Conservation (phyloP, 2,888 invertebrate species). For the Abrostola triplasia region DNA sequence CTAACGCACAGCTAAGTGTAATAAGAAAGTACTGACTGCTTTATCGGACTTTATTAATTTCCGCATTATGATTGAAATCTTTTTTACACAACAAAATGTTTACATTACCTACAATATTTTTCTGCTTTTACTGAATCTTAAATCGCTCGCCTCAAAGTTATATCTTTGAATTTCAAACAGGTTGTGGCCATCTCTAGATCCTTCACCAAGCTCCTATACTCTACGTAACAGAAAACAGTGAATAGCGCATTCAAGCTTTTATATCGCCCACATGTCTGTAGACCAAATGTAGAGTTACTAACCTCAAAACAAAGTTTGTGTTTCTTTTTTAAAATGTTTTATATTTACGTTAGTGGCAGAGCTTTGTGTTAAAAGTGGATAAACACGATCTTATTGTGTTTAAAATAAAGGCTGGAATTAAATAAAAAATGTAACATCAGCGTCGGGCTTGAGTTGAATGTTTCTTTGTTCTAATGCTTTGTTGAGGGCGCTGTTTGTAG, state of each 20-base stretch:
- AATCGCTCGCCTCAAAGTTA: no score
- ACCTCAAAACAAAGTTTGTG: slow-evolving; percentile 17
- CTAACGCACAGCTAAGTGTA: no score
- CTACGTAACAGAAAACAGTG: no score
- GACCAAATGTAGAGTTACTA: background rate
- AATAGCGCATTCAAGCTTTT: background rate
- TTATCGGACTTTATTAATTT: no score
- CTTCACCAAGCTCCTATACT: no score
- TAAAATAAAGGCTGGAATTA: slow-evolving; percentile 31
- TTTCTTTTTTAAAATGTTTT: slow-evolving; percentile 12
- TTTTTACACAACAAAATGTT: no score
- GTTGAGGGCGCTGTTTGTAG: slow-evolving; percentile 18
- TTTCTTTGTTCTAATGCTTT: slow-evolving; percentile 45
- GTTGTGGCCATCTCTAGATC: no score
- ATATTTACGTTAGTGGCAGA: slow-evolving; percentile 28
- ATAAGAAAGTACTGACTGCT: no score
- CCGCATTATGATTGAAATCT: no score
- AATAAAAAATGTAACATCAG: slow-evolving; percentile 35
- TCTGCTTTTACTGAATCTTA: no score
- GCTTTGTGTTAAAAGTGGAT: slow-evolving; percentile 26
- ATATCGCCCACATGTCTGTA: background rate
- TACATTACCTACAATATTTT: no score
- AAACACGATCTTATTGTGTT: slow-evolving; percentile 23
- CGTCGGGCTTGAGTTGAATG: slow-evolving; percentile 25
- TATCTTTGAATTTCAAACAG: no score